Evolutionary conservation across 2,113 vertebrate species (phyloP).

Genomic region (Heloderma charlesbogerti): DNA sequence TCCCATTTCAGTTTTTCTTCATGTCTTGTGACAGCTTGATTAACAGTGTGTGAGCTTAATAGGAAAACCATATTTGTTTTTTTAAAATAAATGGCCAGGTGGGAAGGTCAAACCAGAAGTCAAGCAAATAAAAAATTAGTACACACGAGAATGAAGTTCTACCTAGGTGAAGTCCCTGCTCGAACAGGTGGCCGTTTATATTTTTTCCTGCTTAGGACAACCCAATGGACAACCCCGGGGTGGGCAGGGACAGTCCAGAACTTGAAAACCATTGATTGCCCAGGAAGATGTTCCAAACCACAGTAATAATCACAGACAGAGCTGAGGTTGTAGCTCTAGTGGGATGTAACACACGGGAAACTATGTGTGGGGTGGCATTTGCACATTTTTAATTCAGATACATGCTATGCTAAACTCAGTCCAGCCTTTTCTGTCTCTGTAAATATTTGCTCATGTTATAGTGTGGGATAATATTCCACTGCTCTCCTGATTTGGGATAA

Average conservation of each 20-base stretch:
- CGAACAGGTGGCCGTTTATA: not conserved
- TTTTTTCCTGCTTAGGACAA: not conserved
- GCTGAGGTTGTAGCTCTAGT: not conserved
- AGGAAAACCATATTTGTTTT: not conserved
- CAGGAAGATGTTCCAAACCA: not conserved
- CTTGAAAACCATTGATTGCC: not conserved
- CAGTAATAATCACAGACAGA: not conserved
- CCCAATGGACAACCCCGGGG: not conserved
- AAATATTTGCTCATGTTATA: not conserved
- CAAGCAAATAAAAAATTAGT: not conserved
- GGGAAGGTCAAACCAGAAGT: no score
- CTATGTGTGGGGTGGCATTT: not conserved
- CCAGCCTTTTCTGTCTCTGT: not conserved
- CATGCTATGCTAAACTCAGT: not conserved
- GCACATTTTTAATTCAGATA: not conserved
- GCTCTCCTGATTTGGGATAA: not conserved
- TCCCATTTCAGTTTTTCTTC: not conserved
- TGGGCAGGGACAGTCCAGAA: not conserved
- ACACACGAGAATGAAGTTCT: not conserved
- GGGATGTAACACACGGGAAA: not conserved
- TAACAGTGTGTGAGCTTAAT: not conserved
- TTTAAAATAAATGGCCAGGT: not conserved
- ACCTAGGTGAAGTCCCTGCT: not conserved
- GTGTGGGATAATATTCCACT: conserved; percentile 24
- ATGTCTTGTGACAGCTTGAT: not conserved